Conservation (phyloP, 2,113 vertebrate genomes). For the Halichoerus grypus region DNA sequence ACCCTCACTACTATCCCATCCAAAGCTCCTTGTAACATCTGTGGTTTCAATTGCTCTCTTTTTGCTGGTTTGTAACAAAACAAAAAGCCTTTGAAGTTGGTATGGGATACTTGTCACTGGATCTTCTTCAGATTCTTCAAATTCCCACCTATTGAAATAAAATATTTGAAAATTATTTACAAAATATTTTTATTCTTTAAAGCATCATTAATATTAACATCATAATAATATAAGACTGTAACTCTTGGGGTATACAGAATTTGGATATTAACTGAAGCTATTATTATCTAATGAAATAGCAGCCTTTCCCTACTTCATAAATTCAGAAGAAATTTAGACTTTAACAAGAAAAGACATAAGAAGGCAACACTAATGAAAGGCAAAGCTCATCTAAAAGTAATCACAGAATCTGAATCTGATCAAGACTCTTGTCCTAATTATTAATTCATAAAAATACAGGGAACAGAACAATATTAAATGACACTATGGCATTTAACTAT, state of each 20-base stretch:
- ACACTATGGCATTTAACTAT: neutral
- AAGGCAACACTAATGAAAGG: conserved; percentile 18
- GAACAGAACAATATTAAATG: conserved; percentile 40
- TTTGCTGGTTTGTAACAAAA: conserved; percentile 98
- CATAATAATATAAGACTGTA: conserved; percentile 38
- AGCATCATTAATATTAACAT: conserved; percentile 43
- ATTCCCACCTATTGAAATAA: conserved; percentile 94
- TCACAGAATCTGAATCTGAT: neutral
- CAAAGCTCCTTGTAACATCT: conserved; percentile 98
- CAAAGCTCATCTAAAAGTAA: conserved; percentile 25
- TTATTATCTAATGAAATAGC: conserved; percentile 37
- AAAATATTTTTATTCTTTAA: conserved; percentile 59
- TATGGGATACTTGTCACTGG: conserved; percentile 97
- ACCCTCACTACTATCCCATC: conserved; percentile 99
- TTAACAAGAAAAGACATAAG: conserved; percentile 19
- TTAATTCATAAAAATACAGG: conserved; percentile 55
- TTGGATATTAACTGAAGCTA: conserved; percentile 40
- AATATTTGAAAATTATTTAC: conserved; percentile 59
- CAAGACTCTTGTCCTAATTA: conserved; percentile 28
- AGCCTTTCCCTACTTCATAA: conserved; percentile 55
- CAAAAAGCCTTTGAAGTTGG: conserved; percentile 98
- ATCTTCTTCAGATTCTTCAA: conserved; percentile 98
- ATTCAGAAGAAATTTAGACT: conserved; percentile 45
- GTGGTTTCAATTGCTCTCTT: conserved; percentile 99
- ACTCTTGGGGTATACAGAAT: neutral